These are phyloP conservation scores for Echiichthys vipera DNA, from an alignment of 2,797 vertebrate species.

Conservation along the genomic window DNA sequence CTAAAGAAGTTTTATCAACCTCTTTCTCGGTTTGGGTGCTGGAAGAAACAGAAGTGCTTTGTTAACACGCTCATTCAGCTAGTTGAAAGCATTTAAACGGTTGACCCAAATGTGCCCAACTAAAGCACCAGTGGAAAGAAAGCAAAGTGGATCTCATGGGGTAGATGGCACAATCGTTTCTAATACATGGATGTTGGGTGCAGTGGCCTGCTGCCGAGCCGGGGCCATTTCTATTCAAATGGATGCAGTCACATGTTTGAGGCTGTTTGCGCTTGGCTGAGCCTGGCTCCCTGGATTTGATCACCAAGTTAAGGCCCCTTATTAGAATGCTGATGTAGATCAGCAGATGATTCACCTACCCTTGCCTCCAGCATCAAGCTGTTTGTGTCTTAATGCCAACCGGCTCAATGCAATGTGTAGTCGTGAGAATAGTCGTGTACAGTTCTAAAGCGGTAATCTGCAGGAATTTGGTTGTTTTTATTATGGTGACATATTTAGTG, in stretches of 20 bases:
- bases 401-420: neutral
- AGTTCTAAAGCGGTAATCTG: neutral
- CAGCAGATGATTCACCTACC: conserved; percentile 62
- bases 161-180: conserved; percentile 65
- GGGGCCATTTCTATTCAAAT: conserved; percentile 73
- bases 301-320: conserved; percentile 58
- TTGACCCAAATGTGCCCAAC: conserved; percentile 74
- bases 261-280: conserved; percentile 57
- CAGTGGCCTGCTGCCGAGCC: conserved; percentile 65
- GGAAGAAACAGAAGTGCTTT: conserved; percentile 58
- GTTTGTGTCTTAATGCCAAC: conserved; percentile 24
- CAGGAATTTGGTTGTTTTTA: conserved; percentile 11
- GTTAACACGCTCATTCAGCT: conserved; percentile 54
- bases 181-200: conserved; percentile 55
- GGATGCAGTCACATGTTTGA: conserved; percentile 50
- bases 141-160: conserved; percentile 57
- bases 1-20: conserved; percentile 24
- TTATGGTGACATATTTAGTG: neutral
- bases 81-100: conserved; percentile 63
- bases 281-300: conserved; percentile 48
- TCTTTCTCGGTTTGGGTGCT: conserved; percentile 13
- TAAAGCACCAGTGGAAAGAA: conserved; percentile 62
- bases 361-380: conserved; percentile 34
- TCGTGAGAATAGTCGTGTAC: neutral
- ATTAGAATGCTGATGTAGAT: conserved; percentile 70